phyloP scores from a whole-genome alignment of 2,888 invertebrate species.

The Hemicrepidius hirtus region DNA sequence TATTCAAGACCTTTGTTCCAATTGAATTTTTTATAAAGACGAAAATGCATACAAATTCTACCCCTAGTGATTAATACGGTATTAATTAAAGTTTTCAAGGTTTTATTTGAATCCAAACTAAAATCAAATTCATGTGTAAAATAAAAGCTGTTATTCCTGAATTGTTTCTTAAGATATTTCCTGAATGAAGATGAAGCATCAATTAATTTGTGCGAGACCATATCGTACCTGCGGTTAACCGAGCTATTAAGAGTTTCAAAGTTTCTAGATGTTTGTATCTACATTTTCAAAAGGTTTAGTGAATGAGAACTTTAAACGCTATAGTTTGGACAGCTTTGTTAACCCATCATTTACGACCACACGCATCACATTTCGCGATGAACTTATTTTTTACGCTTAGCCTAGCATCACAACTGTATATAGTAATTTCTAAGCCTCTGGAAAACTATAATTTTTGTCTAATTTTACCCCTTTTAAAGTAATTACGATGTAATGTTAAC shows the following conservation, averaged over 20 bases:
- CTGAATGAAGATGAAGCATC: constrained; percentile 44
- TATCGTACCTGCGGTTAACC: constrained; percentile 53
- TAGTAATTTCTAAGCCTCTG: constrained; percentile 30
- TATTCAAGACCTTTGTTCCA: no score
- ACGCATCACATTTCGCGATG: constrained; percentile 52
- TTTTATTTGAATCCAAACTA: not conserved
- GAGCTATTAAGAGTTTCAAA: constrained; percentile 43
- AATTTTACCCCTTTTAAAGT: constrained; percentile 48
- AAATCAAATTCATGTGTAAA: not conserved
- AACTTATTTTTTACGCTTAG: constrained; percentile 49
- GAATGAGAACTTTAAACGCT: constrained; percentile 37
- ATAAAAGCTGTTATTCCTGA: constrained; percentile 6
- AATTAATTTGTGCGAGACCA: constrained; percentile 47
- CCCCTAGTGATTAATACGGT: no score
- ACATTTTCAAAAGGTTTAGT: constrained; percentile 29
- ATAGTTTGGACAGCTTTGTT: constrained; percentile 46
- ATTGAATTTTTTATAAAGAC: no score
- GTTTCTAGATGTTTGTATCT: constrained; percentile 41
- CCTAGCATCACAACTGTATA: constrained; percentile 36
- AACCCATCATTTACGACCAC: constrained; percentile 55
- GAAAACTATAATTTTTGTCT: constrained; percentile 41
- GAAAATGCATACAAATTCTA: no score
- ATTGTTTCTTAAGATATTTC: constrained; percentile 30
- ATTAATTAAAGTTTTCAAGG: no score
- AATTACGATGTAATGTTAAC: constrained; percentile 34